Conservation (phyloP, 1,140 invertebrate species). For the Zaprionus camerounensis region DNA sequence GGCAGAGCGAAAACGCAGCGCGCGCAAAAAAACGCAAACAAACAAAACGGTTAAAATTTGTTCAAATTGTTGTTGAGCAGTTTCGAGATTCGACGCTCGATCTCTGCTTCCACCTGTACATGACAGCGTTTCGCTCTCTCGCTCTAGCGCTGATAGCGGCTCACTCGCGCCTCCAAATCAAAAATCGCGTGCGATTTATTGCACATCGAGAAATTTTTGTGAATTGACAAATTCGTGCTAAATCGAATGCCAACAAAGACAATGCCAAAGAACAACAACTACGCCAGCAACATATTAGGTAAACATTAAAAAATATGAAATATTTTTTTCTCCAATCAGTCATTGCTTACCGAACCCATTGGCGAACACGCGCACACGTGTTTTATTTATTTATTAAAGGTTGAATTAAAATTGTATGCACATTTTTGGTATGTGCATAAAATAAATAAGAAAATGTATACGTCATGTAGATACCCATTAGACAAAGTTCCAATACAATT, state of each 20-base stretch:
- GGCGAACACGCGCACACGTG: slow-evolving; percentile 17
- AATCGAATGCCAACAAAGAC: slow-evolving; percentile 57
- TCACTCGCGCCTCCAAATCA: slow-evolving; percentile 24
- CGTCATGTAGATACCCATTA: neutral
- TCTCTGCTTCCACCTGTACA: neutral
- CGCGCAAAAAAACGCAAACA: slow-evolving; percentile 34
- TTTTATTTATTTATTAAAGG: slow-evolving; percentile 29
- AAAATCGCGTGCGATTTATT: slow-evolving; percentile 68
- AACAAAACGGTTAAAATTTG: slow-evolving; percentile 66
- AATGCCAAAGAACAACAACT: slow-evolving; percentile 21
- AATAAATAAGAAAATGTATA: neutral
- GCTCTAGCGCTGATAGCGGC: slow-evolving; percentile 32
- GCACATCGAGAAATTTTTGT: slow-evolving; percentile 33
- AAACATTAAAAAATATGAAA: slow-evolving; percentile 17
- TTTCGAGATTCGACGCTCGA: slow-evolving; percentile 31
- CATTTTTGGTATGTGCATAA: slow-evolving; percentile 17
- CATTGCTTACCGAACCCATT: slow-evolving; percentile 8
- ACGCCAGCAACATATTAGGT: slow-evolving; percentile 15
- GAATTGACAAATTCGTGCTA: slow-evolving; percentile 69
- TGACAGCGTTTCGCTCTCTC: slow-evolving; percentile 31
- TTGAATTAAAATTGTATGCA: slow-evolving; percentile 1
- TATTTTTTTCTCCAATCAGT: slow-evolving; percentile 11
- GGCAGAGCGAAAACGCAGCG: slow-evolving; percentile 40
- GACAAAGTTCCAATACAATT: neutral
- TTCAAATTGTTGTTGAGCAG: slow-evolving; percentile 68